A percentile compares a stretch with the other conserved stretches of the same genome.
phyloP scores from a whole-genome alignment of 2,113 vertebrate species.

The Otocyon megalotis region DNA sequence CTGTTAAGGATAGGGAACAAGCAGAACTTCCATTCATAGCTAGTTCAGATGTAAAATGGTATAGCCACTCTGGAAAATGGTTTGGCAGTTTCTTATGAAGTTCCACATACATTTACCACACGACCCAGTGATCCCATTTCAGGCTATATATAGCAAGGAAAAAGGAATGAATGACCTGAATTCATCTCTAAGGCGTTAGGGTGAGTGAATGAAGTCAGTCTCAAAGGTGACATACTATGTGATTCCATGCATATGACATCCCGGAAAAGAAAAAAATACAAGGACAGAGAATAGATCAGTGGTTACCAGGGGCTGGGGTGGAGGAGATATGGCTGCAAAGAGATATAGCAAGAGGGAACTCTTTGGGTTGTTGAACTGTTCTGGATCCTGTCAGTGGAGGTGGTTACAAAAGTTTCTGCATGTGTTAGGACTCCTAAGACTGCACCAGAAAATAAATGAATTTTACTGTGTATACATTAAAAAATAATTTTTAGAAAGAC shows the following conservation, averaged over 20 bases:
- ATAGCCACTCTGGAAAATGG: not conserved
- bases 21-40: not conserved
- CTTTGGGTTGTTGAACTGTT: not conserved
- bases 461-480: not conserved
- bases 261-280: slow-evolving; percentile 30
- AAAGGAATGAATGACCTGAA: not conserved
- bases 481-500: slow-evolving; percentile 48
- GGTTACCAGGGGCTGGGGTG: not conserved
- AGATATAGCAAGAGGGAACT: not conserved
- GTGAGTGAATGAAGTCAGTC: slow-evolving; percentile 46
- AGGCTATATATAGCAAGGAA: slow-evolving; percentile 5
- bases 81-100: slow-evolving; percentile 32
- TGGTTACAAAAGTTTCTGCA: not conserved
- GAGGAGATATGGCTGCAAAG: slow-evolving; percentile 31
- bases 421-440: slow-evolving; percentile 14
- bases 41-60: slow-evolving; percentile 34
- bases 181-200: not conserved
- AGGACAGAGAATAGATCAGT: not conserved
- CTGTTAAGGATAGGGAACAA: not conserved
- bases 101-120: slow-evolving; percentile 30
- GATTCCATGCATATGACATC: slow-evolving; percentile 47
- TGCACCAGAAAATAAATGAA: not conserved
- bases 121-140: not conserved
- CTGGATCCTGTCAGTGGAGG: not conserved
- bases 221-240: slow-evolving; percentile 11